Evolutionary conservation across 2,113 vertebrate species (phyloP), one percentile per base, ranked within the genome.

Genomic region (Phodopus roborovskii): DNA sequence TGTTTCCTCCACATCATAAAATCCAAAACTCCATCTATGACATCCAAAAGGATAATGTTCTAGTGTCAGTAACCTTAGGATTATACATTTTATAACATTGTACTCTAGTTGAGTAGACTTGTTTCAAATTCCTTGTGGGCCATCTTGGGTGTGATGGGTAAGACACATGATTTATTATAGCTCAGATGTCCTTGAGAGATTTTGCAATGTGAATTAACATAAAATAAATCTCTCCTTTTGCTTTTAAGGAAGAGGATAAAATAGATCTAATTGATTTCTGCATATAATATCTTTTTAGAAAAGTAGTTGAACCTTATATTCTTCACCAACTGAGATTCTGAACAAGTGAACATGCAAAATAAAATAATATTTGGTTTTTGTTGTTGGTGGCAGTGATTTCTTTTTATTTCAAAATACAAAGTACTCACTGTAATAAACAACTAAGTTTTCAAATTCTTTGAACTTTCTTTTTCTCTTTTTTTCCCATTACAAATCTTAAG

Each of bases 401-500:
- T 85, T 81, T 77, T 19, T 36, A 10, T 45, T 30, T 2, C 78
- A 7, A 94, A 92, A 88, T 30, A 78, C 39, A 82, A 94, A 62
- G 15, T 68, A 5, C 11, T 7, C 68, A 53, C 33, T 60, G 22
- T 16, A 71, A 53, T 48, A 79, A 88, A 88, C 42, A 73, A 87
- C 56, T 50, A 94, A 26, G 39, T 62, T 91, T 66, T 75, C 13
- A 96, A 88, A 84, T 86, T 74, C 39, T 73, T 88, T 82, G 68
- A 88, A 94, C 88, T 93, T 91, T 53, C 45, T 86, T 68, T 17
- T 73, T 77, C 36, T 70, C 10, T 90, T 94, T 15, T 48, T 90
- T 7, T 83, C 68, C 9, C 19, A 79, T 87, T 42, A 90, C 78
- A 81, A 36, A 66, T 64, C 60, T 88, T 94, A 83, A 92, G 53